A percentile compares a stretch with the other conserved stretches of the same genome.
These are phyloP conservation scores for Plecotus auritus DNA, from an alignment of 2,113 vertebrate species.

Conservation along the genomic window DNA sequence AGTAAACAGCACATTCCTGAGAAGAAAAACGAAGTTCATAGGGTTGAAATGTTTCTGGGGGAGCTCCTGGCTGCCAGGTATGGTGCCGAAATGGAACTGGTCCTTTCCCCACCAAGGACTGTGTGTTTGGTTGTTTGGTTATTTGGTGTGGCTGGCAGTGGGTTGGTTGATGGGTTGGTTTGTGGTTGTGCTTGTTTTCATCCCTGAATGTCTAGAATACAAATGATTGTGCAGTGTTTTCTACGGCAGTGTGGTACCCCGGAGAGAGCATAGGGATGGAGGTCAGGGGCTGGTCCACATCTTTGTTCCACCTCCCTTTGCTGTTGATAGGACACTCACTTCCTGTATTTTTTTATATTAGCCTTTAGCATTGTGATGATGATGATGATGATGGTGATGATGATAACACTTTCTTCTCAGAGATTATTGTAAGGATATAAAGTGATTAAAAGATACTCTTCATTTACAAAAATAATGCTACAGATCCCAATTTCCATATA, in stretches of 20 bases:
- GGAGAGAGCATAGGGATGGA: neutral
- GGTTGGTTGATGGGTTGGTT: neutral
- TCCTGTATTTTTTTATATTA: neutral
- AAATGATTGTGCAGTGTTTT: neutral
- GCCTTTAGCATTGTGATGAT: neutral
- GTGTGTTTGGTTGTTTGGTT: neutral
- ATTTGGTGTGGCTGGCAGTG: neutral
- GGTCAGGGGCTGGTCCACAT: neutral
- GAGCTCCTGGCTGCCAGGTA: constrained; percentile 91
- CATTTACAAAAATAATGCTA: neutral
- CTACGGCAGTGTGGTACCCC: neutral
- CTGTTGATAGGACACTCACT: neutral
- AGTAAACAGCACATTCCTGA: constrained; percentile 85
- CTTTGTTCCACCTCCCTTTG: neutral
- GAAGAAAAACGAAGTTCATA: constrained; percentile 89
- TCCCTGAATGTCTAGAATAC: neutral
- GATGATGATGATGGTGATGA: neutral
- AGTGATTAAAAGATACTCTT: neutral
- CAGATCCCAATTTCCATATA: neutral
- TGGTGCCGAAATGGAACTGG: neutral
- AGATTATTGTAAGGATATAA: neutral
- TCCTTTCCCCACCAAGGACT: neutral
- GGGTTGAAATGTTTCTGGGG: constrained; percentile 89
- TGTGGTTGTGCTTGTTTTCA: neutral
- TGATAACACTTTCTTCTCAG: neutral